Base-by-base conservation (phyloP, 2,797 vertebrate genomes). In the Anas georgica region DNA sequence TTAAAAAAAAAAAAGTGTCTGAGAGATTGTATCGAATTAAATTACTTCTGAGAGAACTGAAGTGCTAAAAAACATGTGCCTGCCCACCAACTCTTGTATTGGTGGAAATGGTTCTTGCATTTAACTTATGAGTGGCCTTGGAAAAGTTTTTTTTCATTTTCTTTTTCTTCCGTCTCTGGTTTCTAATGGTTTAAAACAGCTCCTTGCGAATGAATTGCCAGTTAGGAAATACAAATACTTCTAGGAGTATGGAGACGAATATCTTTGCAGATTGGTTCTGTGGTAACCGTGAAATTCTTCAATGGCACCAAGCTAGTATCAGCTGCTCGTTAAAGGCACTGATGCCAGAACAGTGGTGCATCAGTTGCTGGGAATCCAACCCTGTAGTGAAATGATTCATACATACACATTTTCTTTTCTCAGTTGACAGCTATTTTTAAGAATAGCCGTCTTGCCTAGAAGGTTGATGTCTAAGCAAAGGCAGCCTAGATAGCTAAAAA, bases 361-460 rank as follows among this genome's bases (percentile, higher is more conserved):
- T 94, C 91, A 90, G 90, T 96, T 91, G 74, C 93, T 97, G 96
- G 95, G 86, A 95, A 96, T 96, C 92, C 70, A 62, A 43, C 64
- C 66, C 87, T 54, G 52, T 76, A 80, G 86, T 94, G 79, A 93
- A 97, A 91, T 94, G 96, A 96, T 97, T 96, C 94, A 96, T 95
- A 79, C 91, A 91, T 89, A 97, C 74, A 85, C 96, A 96, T 96
- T 97, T 97, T 97, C 95, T 88, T 70, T 95, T 89, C 92, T 87
- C 78, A 94, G 94, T 91, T 97, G 95, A 92, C 95, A 95, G 96
- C 94, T 91, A 96, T 95, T 95, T 96, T 97, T 98, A 97, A 98
- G 97, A 97, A 94, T 96, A 97, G 95, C 94, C 54, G 93, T 83
- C 94, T 97, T 97, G 93, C 96, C 83, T 97, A 85, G 94, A 70